phyloP scores from a whole-genome alignment of 1,140 invertebrate species.

The Acromyrmex echinatior region DNA sequence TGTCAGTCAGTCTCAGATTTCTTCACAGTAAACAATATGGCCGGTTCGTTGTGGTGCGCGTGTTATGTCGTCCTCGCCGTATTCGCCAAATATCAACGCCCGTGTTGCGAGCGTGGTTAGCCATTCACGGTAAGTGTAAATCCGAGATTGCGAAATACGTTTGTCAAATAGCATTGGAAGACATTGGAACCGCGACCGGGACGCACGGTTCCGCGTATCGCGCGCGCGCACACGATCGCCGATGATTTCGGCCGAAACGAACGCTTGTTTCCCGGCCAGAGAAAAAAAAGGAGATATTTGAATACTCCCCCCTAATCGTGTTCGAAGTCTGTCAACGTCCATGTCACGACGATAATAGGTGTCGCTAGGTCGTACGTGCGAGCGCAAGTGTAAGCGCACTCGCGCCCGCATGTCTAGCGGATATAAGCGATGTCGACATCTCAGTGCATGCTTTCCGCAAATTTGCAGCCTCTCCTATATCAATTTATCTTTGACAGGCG shows the following conservation, averaged over 20 bases:
- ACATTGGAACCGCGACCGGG: not conserved
- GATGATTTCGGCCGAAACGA: not conserved
- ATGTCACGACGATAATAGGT: conserved; percentile 8
- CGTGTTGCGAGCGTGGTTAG: conserved; percentile 66
- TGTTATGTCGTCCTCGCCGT: conserved; percentile 78
- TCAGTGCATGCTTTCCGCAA: not conserved
- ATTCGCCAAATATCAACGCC: conserved; percentile 60
- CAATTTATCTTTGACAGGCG: conserved; percentile 2
- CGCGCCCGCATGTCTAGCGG: not conserved
- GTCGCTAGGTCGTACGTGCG: not conserved
- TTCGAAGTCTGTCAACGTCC: not conserved
- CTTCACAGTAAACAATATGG: conserved; percentile 82
- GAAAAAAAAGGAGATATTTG: not conserved
- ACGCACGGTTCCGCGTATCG: not conserved
- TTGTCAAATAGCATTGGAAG: not conserved
- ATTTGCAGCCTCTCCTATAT: conserved; percentile 15
- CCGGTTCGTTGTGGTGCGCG: conserved; percentile 77
- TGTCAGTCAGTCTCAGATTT: conserved; percentile 19
- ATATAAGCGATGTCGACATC: not conserved
- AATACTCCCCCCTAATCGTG: not conserved
- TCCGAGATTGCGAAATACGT: not conserved
- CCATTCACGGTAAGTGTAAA: conserved; percentile 73
- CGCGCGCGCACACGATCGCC: not conserved
- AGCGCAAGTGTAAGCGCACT: not conserved
- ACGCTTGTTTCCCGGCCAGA: not conserved